Evolutionary conservation across 2,113 vertebrate genomes (phyloP).

Genomic region (Mirza zaza): DNA sequence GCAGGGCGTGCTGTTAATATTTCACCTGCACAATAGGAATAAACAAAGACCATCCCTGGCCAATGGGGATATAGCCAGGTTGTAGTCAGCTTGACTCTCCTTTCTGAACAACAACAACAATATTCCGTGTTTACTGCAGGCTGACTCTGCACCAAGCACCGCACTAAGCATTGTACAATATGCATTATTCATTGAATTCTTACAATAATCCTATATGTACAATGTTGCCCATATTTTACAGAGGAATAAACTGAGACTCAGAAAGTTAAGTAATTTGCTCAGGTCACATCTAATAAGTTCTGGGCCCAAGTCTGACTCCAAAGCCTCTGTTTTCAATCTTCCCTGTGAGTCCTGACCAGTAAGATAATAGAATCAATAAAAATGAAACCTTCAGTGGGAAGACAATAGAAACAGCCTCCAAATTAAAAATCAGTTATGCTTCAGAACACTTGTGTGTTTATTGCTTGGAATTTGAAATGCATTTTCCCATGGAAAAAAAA

Average conservation of each 20-base stretch:
- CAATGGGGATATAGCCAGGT: neutral
- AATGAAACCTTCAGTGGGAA: neutral
- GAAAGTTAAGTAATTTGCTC: neutral
- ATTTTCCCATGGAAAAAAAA: constrained; percentile 45
- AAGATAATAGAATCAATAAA: constrained; percentile 31
- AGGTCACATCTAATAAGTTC: neutral
- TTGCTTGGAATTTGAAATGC: constrained; percentile 51
- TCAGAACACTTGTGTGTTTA: neutral
- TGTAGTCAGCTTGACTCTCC: neutral
- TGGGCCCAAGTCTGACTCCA: neutral
- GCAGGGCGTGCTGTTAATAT: neutral
- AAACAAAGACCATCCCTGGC: neutral
- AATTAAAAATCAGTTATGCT: constrained; percentile 50
- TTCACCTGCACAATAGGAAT: neutral
- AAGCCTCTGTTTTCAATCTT: neutral
- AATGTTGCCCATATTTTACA: neutral
- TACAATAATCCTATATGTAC: neutral
- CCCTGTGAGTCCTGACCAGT: neutral
- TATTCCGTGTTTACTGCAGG: neutral
- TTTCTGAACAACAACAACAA: neutral
- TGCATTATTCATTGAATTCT: neutral
- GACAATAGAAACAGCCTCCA: neutral
- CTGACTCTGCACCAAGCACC: neutral
- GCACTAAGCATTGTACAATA: neutral
- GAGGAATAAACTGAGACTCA: neutral